Evolutionary conservation across 1,140 invertebrate species (phyloP), one percentile per base, ranked within the genome.

Genomic region (Musca vetustissima): DNA sequence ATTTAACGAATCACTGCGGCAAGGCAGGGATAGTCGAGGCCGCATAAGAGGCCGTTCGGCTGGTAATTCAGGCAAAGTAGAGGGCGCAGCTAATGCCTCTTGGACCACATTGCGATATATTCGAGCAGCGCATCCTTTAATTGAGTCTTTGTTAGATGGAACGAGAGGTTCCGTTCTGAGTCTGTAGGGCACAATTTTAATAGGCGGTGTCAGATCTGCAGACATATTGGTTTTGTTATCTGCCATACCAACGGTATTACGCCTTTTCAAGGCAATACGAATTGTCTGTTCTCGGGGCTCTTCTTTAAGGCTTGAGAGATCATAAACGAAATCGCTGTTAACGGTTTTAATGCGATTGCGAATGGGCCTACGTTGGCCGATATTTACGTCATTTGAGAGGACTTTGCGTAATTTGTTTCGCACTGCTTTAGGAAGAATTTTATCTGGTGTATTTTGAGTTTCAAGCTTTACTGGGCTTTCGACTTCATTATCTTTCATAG

Each of bases 241-340:
- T 21, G 36, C 11, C 9, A 24, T 22, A 1, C 70, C 76, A 0
- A 55, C 64, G 11, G 64, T 67, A 67, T 69, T 71, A 17, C 69
- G 68, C 3, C 71, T 48, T 24, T 67, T 70, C 4, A 55, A 36
- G 17, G 24, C 47, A 11, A 59, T 19, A 1, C 55, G 68, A n/a
- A 70, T 67, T 19, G 25, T n/a, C 0, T 64, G 48, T 43, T 61
- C 28, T 43, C 48, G 47, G 9, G 61, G 17, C 66, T 71, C 50
- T 71, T 82, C 83, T 86, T 83, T 70, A 0, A 87, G 69, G 70
- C 86, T 84, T n/a, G 84, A 84, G 67, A 89, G 76, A 80, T 90
- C 89, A 75, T 90, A 90, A 67, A 90, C 87, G 77, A 90, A 90
- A 81, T 90, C 89, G 72, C 88, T 87, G 74, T 88, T 87, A 67